These are phyloP conservation scores for Tyrannus savana DNA, from an alignment of 2,113 vertebrate genomes.

Conservation along the genomic window DNA sequence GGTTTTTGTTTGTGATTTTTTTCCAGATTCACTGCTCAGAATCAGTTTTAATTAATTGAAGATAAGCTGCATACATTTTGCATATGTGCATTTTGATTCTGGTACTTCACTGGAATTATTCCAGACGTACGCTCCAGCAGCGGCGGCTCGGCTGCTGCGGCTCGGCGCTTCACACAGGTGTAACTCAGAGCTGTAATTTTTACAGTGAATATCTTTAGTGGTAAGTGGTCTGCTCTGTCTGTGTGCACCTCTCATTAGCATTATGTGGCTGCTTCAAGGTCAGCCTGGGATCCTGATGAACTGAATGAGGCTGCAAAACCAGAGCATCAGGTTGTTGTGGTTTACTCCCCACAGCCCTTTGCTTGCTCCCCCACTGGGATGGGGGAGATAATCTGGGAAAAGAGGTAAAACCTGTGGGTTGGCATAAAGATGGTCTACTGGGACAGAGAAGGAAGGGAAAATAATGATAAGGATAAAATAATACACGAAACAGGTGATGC, in stretches of 20 bases:
- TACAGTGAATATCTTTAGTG: neutral
- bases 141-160: neutral
- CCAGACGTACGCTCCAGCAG: conserved; percentile 8
- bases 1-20: conserved; percentile 55
- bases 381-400: neutral
- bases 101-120: conserved; percentile 45
- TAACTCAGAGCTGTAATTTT: neutral
- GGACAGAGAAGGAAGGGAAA: neutral
- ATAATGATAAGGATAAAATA: neutral
- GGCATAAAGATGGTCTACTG: neutral
- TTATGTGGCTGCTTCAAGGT: neutral
- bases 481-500: neutral
- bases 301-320: neutral
- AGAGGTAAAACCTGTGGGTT: neutral
- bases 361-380: neutral
- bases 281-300: neutral
- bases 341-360: neutral
- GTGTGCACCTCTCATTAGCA: neutral
- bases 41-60: conserved; percentile 64
- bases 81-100: conserved; percentile 65
- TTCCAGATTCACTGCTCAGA: conserved; percentile 52
- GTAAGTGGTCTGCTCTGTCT: neutral
- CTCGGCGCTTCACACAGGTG: neutral
- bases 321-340: neutral
- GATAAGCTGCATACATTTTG: conserved; percentile 57